Percentiles rank a stretch among this genome's conserved stretches.
These are phyloP conservation scores for Tanytarsus gracilentus DNA, from an alignment of 2,888 invertebrate species.

Conservation along the genomic window DNA sequence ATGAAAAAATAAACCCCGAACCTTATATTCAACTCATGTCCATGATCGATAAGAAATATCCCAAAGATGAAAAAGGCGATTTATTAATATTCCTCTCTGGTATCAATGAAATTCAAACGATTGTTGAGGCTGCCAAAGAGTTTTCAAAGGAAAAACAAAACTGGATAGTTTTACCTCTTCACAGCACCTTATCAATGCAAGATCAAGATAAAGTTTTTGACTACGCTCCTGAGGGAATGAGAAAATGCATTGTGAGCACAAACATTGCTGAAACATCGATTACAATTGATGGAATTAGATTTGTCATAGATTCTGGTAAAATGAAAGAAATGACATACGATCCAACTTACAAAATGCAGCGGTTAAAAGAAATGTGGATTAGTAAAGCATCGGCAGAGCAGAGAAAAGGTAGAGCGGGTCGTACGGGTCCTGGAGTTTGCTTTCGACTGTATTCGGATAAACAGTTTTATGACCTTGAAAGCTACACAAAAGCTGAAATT, in stretches of 20 bases:
- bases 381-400: slow-evolving; percentile 97
- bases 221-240: slow-evolving; percentile 83
- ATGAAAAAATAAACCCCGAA: slow-evolving; percentile 76
- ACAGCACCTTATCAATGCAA: slow-evolving; percentile 81
- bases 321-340: slow-evolving; percentile 96
- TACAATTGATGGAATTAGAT: slow-evolving; percentile 95
- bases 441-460: slow-evolving; percentile 81
- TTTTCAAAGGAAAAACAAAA: slow-evolving; percentile 66
- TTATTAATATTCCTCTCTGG: slow-evolving; percentile 92
- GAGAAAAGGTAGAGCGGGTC: slow-evolving; percentile 88
- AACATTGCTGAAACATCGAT: slow-evolving; percentile 98
- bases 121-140: slow-evolving; percentile 76
- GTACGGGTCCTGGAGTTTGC: slow-evolving; percentile 92
- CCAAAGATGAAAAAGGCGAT: slow-evolving; percentile 82
- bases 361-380: slow-evolving; percentile 89
- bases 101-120: slow-evolving; percentile 79
- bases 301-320: slow-evolving; percentile 95
- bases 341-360: slow-evolving; percentile 78
- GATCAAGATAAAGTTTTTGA: slow-evolving; percentile 98
- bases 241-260: slow-evolving; percentile 95
- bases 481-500: slow-evolving; percentile 87
- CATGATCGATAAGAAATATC: slow-evolving; percentile 82
- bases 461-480: slow-evolving; percentile 67
- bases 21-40: slow-evolving; percentile 90
- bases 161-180: slow-evolving; percentile 90